Evolutionary conservation across 2,113 vertebrate genomes (phyloP).

Genomic region (Fulica atra): DNA sequence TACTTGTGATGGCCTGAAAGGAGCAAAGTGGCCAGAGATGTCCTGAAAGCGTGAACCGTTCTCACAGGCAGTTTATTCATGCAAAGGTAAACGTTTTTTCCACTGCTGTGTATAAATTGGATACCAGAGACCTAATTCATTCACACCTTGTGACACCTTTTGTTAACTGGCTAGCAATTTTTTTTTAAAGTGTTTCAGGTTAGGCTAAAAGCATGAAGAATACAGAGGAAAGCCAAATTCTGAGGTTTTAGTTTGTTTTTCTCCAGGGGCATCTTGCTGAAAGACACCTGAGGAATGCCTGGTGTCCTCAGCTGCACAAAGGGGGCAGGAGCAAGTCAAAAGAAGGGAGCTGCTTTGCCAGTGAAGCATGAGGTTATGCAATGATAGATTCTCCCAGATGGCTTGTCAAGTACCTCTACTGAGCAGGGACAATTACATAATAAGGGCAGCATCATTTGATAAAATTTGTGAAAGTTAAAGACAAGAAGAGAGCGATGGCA

Average conservation of each 20-base stretch:
- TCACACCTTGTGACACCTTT: neutral
- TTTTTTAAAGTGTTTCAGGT: neutral
- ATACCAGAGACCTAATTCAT: neutral
- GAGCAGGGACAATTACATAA: neutral
- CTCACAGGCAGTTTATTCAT: neutral
- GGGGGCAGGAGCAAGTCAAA: neutral
- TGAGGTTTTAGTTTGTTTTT: neutral
- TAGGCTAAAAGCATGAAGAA: neutral
- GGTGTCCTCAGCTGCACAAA: neutral
- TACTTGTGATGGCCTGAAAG: neutral
- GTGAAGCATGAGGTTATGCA: neutral
- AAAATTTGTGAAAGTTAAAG: slow-evolving; percentile 14
- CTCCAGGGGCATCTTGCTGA: neutral
- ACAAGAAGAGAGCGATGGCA: neutral
- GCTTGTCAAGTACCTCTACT: neutral
- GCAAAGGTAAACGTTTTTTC: neutral
- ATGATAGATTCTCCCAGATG: neutral
- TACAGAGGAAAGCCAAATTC: neutral
- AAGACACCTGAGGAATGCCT: neutral
- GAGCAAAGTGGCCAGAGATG: neutral
- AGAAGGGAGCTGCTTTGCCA: neutral
- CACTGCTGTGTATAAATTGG: neutral
- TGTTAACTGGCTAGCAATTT: neutral
- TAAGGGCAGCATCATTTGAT: neutral
- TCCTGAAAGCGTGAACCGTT: neutral